Percentiles rank a stretch among this genome's conserved stretches.
Evolutionary conservation across 2,113 vertebrate species (phyloP).

Genomic region (Origma solitaria): DNA sequence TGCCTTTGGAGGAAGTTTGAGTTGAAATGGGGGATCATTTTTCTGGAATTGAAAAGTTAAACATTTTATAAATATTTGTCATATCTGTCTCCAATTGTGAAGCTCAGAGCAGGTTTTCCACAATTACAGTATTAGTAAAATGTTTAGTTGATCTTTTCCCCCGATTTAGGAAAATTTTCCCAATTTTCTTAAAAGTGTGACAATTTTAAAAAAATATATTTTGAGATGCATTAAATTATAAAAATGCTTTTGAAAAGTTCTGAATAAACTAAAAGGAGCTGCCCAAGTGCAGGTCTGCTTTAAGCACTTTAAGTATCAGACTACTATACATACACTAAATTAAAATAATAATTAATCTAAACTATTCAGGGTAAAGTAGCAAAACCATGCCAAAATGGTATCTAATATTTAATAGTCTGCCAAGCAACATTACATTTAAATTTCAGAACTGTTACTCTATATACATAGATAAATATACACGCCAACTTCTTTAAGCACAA

Average conservation of each 20-base stretch:
- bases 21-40: constrained; percentile 74
- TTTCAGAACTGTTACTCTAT: not conserved
- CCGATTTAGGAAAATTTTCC: not conserved
- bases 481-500: not conserved
- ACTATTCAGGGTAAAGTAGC: not conserved
- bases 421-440: not conserved
- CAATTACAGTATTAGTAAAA: not conserved
- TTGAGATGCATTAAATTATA: not conserved
- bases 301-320: not conserved
- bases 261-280: not conserved
- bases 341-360: not conserved
- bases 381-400: not conserved
- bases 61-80: not conserved
- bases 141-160: not conserved
- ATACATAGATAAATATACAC: not conserved
- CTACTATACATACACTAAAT: not conserved
- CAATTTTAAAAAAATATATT: not conserved
- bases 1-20: constrained; percentile 76
- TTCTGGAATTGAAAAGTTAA: constrained; percentile 66
- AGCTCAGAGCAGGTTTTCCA: not conserved
- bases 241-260: not conserved
- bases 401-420: not conserved
- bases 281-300: not conserved
- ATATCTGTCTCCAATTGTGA: not conserved
- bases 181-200: not conserved